These are phyloP conservation scores for Microplitis mediator DNA, from an alignment of 1,140 invertebrate genomes.

Conservation along the genomic window DNA sequence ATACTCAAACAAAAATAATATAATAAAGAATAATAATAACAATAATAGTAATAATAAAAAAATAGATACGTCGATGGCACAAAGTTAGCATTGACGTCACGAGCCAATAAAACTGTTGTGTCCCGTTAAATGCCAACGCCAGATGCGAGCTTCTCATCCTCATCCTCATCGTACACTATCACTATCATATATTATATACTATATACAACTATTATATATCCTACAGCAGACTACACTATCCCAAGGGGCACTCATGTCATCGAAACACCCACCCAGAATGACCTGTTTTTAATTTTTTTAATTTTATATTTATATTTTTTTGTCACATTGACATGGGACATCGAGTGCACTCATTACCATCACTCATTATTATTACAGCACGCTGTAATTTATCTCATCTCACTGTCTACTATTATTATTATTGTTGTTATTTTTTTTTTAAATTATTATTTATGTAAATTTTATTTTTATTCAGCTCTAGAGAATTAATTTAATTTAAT, in stretches of 20 bases:
- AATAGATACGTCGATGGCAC: conserved; percentile 36
- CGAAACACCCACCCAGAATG: conserved; percentile 6
- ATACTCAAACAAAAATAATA: too few relatives aligned
- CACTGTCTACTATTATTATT: too few relatives aligned
- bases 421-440: too few relatives aligned
- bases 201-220: conserved; percentile 3
- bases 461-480: too few relatives aligned
- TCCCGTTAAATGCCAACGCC: conserved; percentile 40
- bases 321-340: not conserved
- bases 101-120: conserved; percentile 43
- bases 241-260: conserved; percentile 16
- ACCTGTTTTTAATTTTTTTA: conserved; percentile 8
- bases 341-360: not conserved
- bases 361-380: not conserved
- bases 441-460: too few relatives aligned
- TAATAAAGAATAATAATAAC: conserved; percentile 14
- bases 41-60: not conserved
- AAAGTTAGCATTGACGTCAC: conserved; percentile 44
- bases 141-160: conserved; percentile 34
- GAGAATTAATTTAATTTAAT: too few relatives aligned
- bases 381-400: too few relatives aligned
- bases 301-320: not conserved
- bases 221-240: not conserved
- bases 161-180: too few relatives aligned
- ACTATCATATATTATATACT: not conserved